Evolutionary conservation across 1,140 invertebrate genomes (phyloP).

Genomic region (Euschistus heros): DNA sequence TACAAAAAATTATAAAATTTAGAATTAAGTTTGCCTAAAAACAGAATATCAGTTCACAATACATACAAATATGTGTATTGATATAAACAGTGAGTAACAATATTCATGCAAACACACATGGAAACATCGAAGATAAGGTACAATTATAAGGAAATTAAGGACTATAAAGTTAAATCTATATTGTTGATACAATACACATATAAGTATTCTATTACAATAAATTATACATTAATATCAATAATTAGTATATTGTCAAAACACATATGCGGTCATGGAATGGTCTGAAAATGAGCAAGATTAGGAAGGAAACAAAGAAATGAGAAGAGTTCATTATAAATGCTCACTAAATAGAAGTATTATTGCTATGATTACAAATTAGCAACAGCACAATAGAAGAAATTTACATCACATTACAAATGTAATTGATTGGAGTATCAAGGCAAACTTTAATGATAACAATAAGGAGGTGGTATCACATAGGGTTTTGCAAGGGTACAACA

Average conservation of each 20-base stretch:
- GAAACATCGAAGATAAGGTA: background rate
- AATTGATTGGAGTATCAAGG: constrained; percentile 12
- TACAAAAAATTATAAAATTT: background rate
- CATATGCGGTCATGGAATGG: constrained; percentile 13
- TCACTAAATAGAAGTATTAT: constrained; percentile 15
- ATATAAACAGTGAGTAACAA: constrained; percentile 2
- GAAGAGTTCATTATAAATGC: constrained; percentile 1
- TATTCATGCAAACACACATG: constrained; percentile 6
- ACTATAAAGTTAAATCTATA: too few species aligned
- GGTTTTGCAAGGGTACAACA: constrained; percentile 23
- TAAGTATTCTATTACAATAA: background rate
- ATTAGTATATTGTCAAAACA: constrained; percentile 16
- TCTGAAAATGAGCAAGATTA: constrained; percentile 11
- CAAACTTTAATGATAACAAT: constrained; percentile 5
- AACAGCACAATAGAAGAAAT: constrained; percentile 9
- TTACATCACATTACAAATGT: constrained; percentile 13
- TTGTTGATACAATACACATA: constrained; percentile 7
- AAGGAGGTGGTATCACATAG: constrained; percentile 22
- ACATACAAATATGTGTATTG: constrained; percentile 7
- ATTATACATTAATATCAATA: constrained; percentile 9
- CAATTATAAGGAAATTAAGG: too few species aligned
- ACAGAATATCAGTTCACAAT: constrained; percentile 5
- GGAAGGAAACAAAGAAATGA: background rate
- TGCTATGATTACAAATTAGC: constrained; percentile 8
- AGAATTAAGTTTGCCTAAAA: constrained; percentile 13